Conservation (phyloP, 2,797 vertebrate genomes). For the Zonotrichia albicollis region DNA sequence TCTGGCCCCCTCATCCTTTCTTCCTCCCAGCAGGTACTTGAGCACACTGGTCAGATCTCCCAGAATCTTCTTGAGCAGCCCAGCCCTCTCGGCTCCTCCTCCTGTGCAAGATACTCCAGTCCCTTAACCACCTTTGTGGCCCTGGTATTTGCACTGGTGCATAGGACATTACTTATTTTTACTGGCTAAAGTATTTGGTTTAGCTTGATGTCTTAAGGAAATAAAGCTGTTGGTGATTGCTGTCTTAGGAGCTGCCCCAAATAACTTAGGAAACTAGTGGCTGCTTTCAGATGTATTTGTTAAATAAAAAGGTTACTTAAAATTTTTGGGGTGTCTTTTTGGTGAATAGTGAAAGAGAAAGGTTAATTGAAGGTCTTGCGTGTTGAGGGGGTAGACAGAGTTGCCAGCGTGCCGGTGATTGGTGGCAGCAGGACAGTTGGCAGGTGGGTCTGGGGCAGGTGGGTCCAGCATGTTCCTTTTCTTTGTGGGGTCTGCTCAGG, state of each 20-base stretch:
- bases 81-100: neutral
- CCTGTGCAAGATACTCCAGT: neutral
- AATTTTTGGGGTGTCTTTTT: neutral
- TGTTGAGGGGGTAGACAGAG: neutral
- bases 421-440: neutral
- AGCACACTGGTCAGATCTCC: too few species aligned
- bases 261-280: neutral
- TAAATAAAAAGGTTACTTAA: neutral
- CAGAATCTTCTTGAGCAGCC: neutral
- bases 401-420: rapidly evolving
- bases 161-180: neutral
- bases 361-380: neutral
- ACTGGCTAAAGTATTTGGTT: neutral
- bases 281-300: neutral
- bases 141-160: neutral
- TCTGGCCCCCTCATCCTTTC: neutral
- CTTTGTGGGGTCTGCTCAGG: neutral
- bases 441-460: neutral
- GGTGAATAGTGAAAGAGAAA: neutral
- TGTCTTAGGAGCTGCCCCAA: neutral
- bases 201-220: neutral
- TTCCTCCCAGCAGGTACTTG: neutral
- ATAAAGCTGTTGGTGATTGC: neutral
- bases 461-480: neutral
- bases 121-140: neutral